Evolutionary conservation across 1,140 invertebrate species (phyloP), one percentile per base, ranked within the genome.

Genomic region (Pseudomyrmex sp.): DNA sequence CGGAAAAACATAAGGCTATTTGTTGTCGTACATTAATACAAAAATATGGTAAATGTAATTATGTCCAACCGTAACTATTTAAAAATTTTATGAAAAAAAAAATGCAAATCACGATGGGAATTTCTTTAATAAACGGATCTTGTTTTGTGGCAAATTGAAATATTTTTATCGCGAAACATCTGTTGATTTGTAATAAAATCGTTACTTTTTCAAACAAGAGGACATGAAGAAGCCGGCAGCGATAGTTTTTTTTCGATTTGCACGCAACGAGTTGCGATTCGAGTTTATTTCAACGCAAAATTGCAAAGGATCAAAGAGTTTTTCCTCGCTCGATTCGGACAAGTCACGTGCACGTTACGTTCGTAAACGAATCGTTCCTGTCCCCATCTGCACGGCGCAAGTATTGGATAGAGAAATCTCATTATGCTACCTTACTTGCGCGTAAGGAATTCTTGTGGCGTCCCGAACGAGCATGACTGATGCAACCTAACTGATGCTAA

Each of bases 401-500:
- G 35, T 69, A 52, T 23, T 63, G 54, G 82, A 87, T n/a, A 44
- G 73, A 84, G 69, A 74, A 87, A 88, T 84, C 68, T 68, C 52
- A 69, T 84, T 84, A 70, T 84, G 74, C 8, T 20, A 68, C 35
- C 54, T 62, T 62, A 20, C 2, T 13, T 18, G 20, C 23, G 5
- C 10, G 58, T 50, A 63, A 84, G 50, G 20, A 84, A 79, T 59
- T 87, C 68, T 79, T 82, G 54, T 23, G 61, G 4, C 52, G 8
- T 15, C 8, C 58, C 35, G 23, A 46, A 50, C 58, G 7, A n/a
- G 35, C 20, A 56, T 62, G 20, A 23, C 2, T 35, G 35, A 35
- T 35, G 35, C 35, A 35, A 35, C 35, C 5, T 61, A 54, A 35
- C 35, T 35, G 58, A 70, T 72, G 73, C 52, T 83, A 87, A 87